Conservation (phyloP, 2,888 invertebrate genomes). For the Drosophila niveifrons region DNA sequence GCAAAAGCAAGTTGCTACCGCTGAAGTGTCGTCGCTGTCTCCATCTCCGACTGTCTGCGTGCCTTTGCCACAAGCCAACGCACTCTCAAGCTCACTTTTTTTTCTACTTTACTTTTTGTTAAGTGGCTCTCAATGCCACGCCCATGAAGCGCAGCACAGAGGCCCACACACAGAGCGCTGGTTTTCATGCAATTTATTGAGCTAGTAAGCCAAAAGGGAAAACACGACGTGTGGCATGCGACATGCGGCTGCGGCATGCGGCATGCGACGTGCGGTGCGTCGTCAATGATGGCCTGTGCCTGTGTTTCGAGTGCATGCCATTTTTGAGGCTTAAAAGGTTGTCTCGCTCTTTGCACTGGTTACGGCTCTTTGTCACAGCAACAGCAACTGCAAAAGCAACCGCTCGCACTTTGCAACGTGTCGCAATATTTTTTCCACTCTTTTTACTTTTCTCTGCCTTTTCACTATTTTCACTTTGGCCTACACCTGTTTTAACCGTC, state of each 20-base stretch:
- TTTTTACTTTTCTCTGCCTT: not conserved
- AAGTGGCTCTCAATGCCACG: conserved; percentile 52
- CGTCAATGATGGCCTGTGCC: conserved; percentile 17
- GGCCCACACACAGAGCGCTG: conserved; percentile 1
- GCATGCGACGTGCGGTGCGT: conserved; percentile 3
- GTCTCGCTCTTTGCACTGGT: conserved; percentile 24
- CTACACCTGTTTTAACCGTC: conserved; percentile 8
- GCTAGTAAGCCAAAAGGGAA: conserved; percentile 15
- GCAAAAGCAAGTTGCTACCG: conserved; percentile 27
- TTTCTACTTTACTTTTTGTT: conserved; percentile 14
- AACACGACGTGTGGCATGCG: not conserved
- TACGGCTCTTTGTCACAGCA: conserved; percentile 6
- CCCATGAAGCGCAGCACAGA: conserved; percentile 22
- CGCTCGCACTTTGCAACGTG: not conserved
- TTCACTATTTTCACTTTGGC: conserved; percentile 3
- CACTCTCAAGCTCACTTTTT: conserved; percentile 36
- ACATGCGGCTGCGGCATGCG: not conserved
- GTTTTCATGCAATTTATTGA: conserved; percentile 32
- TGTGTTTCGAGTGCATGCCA: conserved; percentile 37
- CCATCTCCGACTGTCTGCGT: not conserved
- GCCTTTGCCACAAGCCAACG: conserved; percentile 42
- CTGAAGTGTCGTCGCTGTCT: conserved; percentile 10
- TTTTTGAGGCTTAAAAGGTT: conserved; percentile 46
- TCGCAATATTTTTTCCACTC: not conserved
- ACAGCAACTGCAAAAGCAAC: not conserved